Evolutionary conservation across 2,797 vertebrate species (phyloP).

Genomic region (Periophthalmus magnuspinnatus): DNA sequence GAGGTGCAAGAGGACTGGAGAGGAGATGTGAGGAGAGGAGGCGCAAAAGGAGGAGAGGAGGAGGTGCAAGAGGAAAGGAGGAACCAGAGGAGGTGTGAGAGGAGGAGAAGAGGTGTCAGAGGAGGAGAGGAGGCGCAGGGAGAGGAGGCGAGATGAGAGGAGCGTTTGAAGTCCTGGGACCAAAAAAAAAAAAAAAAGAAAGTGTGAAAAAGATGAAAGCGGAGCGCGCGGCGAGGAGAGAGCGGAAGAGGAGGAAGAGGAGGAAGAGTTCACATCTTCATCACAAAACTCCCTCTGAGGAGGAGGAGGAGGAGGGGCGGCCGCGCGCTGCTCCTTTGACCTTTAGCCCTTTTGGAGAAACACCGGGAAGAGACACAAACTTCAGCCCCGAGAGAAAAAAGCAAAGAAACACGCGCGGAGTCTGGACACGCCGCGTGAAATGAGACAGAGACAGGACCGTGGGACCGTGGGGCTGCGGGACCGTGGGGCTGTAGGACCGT

Average conservation of each 20-base stretch:
- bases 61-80: no score
- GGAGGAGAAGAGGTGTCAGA: no score
- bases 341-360: constrained; percentile 33
- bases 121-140: no score
- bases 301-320: constrained; percentile 8
- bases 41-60: no score
- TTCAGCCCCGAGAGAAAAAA: not conserved
- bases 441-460: not conserved
- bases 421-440: not conserved
- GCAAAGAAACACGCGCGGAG: not conserved
- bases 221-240: constrained; percentile 24
- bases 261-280: constrained; percentile 68
- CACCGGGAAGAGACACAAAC: constrained; percentile 1
- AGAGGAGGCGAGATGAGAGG: no score
- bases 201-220: constrained; percentile 36
- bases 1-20: no score
- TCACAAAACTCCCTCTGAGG: constrained; percentile 28
- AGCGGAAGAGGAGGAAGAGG: constrained; percentile 22
- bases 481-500: no score
- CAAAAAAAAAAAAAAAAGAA: no score
- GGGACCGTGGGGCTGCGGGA: no score
- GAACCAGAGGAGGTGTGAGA: no score
- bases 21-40: no score
- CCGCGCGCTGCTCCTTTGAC: constrained; percentile 39
- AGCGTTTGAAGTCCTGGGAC: constrained; percentile 39